Evolutionary conservation across 1,140 invertebrate species (phyloP), one percentile per base, ranked within the genome.

Genomic region (Hesperophylax magnus): DNA sequence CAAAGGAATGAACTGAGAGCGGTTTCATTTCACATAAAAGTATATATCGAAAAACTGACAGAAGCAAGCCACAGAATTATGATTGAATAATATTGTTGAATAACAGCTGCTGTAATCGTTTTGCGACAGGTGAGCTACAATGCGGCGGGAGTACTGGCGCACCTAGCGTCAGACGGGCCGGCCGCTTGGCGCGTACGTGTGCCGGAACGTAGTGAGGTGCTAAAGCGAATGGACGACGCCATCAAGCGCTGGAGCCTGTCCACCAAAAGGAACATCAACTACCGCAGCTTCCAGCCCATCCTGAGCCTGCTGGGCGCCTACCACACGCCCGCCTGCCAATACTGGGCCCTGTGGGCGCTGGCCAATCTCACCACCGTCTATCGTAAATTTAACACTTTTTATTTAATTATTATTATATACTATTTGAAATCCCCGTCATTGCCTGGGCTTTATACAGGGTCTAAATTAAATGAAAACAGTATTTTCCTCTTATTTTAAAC

Each of bases 321-420:
- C 86, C 94, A 97, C 83, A 97, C 96, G 3, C 95, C 96, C 0
- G 94, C 97, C 86, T 98, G 97, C 88, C 97, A 98, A 87, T 94
- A 97, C 86, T 99, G 98, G 98, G 97, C 97, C 3, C 94, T 96
- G n/a, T 99, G 98, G 98, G 98, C 98, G 7, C 90, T 99, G 54
- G 97, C 97, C 39, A 99, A 99, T 91, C 92, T 99, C 20, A 99
- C 97, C 15, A 93, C 93, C 85, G 96, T 98, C 60, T 97, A 97
- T 88, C 94, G 71, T 74, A 74, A 74, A 31, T 17, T 20, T 72
- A 27, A 34, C 34, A 83, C 79, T 81, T 39, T 84, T 79, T 80
- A 81, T 85, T 39, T 39, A 5, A 39, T 39, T 39, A 8, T 39
- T 39, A 9, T 8, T 8, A 39, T 9, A 3, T 27, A 27, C 27